Conservation (phyloP, 2,888 invertebrate genomes). For the Mesopsocus fuscifrons region DNA sequence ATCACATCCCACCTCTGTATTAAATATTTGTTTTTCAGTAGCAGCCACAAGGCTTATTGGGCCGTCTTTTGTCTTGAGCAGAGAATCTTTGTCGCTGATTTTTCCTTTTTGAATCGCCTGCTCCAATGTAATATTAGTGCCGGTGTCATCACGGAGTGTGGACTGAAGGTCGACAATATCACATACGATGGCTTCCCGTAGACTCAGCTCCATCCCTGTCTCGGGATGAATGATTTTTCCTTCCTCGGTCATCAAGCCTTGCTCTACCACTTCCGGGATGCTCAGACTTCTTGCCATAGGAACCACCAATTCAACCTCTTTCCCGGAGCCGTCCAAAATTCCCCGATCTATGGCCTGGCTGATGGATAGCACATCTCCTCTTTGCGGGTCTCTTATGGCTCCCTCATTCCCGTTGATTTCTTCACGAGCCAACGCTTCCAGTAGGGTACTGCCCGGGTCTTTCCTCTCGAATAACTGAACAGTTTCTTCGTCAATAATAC, state of each 20-base stretch:
- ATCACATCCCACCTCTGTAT: slow-evolving; percentile 18
- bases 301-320: slow-evolving; percentile 48
- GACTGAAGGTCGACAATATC: slow-evolving; percentile 75
- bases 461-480: slow-evolving; percentile 44
- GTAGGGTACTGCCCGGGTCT: slow-evolving; percentile 45
- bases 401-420: slow-evolving; percentile 55
- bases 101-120: slow-evolving; percentile 54
- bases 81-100: slow-evolving; percentile 48
- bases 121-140: slow-evolving; percentile 46
- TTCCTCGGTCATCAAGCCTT: slow-evolving; percentile 57
- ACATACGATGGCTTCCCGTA: slow-evolving; percentile 69
- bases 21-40: slow-evolving; percentile 46
- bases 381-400: slow-evolving; percentile 62
- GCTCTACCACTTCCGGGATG: slow-evolving; percentile 63
- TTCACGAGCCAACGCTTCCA: slow-evolving; percentile 50
- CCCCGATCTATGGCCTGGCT: slow-evolving; percentile 69
- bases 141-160: slow-evolving; percentile 39
- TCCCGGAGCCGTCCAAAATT: slow-evolving; percentile 55
- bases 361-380: slow-evolving; percentile 60
- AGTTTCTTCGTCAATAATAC: slow-evolving; percentile 58
- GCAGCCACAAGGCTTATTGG: slow-evolving; percentile 48
- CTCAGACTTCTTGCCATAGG: slow-evolving; percentile 65
- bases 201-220: slow-evolving; percentile 55
- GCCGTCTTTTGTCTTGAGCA: slow-evolving; percentile 40
- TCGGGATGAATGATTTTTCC: slow-evolving; percentile 73